phyloP scores from a whole-genome alignment of 2,888 invertebrate species.

The Tetropium fuscum region DNA sequence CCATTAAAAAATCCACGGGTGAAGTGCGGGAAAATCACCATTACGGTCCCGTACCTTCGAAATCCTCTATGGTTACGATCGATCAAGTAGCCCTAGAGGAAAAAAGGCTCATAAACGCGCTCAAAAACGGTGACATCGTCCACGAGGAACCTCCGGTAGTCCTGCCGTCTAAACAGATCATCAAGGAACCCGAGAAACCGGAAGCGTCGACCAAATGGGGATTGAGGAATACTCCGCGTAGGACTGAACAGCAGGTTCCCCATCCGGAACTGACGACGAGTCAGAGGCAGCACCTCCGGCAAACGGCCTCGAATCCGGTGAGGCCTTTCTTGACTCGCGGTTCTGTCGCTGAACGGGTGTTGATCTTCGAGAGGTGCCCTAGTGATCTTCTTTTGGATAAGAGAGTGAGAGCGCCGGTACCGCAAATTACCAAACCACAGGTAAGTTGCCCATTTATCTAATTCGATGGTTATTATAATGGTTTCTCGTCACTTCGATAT shows the following conservation, averaged over 20 bases:
- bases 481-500: not conserved
- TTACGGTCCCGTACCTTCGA: constrained; percentile 37
- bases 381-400: constrained; percentile 82
- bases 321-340: constrained; percentile 89
- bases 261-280: constrained; percentile 76
- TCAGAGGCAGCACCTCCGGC: constrained; percentile 70
- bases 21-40: constrained; percentile 37
- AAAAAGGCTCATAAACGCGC: constrained; percentile 81
- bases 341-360: constrained; percentile 90
- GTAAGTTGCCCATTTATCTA: constrained; percentile 48
- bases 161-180: constrained; percentile 43
- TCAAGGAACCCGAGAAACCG: constrained; percentile 46
- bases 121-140: constrained; percentile 78
- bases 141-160: constrained; percentile 65
- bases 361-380: constrained; percentile 92
- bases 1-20: constrained; percentile 59
- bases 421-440: constrained; percentile 62
- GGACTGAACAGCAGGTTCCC: constrained; percentile 69
- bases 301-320: constrained; percentile 74
- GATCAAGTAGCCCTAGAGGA: constrained; percentile 82
- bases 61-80: constrained; percentile 46
- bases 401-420: constrained; percentile 70
- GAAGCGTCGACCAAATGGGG: constrained; percentile 60
- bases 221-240: constrained; percentile 61
- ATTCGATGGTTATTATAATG: not conserved